Evolutionary conservation across 2,888 invertebrate genomes (phyloP).

Genomic region (Cinara cedri): DNA sequence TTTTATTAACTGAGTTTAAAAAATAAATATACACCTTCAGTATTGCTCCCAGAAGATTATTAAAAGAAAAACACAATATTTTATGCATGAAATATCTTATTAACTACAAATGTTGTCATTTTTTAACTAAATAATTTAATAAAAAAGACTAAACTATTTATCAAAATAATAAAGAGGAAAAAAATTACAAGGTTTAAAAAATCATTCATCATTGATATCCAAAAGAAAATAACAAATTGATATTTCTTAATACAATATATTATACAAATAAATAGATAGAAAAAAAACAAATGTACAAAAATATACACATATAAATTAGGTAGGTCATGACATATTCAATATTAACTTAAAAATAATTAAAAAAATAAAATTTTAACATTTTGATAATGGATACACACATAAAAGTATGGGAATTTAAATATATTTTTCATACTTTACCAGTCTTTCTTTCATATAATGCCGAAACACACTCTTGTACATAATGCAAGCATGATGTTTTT

Average conservation of each 20-base stretch:
- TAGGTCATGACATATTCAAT: conserved; percentile 12
- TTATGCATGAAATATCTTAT: too few species aligned
- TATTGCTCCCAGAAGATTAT: too few species aligned
- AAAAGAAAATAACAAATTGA: too few species aligned
- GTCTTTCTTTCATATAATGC: conserved; percentile 68
- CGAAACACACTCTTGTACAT: conserved; percentile 85
- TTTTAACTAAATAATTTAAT: too few species aligned
- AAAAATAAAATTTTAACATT: conserved; percentile 21
- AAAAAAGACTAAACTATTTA: too few species aligned
- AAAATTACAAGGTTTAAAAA: too few species aligned
- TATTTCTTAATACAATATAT: not conserved
- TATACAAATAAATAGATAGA: not conserved
- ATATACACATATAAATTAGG: conserved; percentile 11
- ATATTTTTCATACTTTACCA: conserved; percentile 58
- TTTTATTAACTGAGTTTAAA: too few species aligned
- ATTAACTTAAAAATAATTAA: conserved; percentile 30
- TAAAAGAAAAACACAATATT: too few species aligned
- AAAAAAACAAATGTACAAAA: not conserved
- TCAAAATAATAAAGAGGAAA: too few species aligned
- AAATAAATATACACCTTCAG: too few species aligned
- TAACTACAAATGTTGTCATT: too few species aligned
- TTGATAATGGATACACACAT: conserved; percentile 43
- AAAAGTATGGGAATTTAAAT: conserved; percentile 19
- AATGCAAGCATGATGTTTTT: conserved; percentile 81
- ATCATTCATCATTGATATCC: too few species aligned